Evolutionary conservation across 2,113 vertebrate genomes (phyloP), one percentile per base, ranked within the genome.

Genomic region (Erpornis zantholeuca): DNA sequence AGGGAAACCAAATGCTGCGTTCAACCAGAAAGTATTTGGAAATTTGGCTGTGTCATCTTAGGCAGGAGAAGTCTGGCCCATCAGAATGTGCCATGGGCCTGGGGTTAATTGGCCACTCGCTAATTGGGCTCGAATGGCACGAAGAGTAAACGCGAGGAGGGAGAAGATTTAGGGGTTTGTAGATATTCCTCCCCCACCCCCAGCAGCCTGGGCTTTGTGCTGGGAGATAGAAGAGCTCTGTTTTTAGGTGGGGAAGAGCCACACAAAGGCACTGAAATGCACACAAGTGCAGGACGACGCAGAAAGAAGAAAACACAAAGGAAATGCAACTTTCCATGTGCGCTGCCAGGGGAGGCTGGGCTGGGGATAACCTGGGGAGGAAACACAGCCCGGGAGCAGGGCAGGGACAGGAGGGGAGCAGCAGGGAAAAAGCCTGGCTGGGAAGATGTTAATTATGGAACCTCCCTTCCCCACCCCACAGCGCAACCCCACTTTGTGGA

Each of bases 151-250:
- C 76, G 68, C 82, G 77, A 88, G 82, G 44, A 79, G 65, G 61
- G 63, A 40, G 84, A 87, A 85, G 86, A 88, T 80, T 80, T 92
- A 92, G 1, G 12, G 31, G 81, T 77, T 35, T 47, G 73, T 59
- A 29, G 57, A 36, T 88, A 53, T 89, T 87, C 54, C 45, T 57
- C 20, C 69, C 66, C 49, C n/a, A n/a, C 28, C 15, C 0, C 28
- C 66, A 38, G 59, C 81, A 89, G 80, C 44, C 72, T 53, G 65
- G 44, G 64, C 94, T 94, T 94, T 95, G 94, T 96, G 52, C 73
- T 88, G 15, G 2, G 69, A 88, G 78, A 92, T 52, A 94, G 92
- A 91, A 54, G 81, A 92, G 90, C 72, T 95, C 91, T 96, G 95
- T 92, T 79, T 90, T 78, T 2, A 14, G 29, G 38, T 28, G 66